Base-by-base conservation (phyloP, 2,888 invertebrate genomes). In the Horisme vitalbata region DNA sequence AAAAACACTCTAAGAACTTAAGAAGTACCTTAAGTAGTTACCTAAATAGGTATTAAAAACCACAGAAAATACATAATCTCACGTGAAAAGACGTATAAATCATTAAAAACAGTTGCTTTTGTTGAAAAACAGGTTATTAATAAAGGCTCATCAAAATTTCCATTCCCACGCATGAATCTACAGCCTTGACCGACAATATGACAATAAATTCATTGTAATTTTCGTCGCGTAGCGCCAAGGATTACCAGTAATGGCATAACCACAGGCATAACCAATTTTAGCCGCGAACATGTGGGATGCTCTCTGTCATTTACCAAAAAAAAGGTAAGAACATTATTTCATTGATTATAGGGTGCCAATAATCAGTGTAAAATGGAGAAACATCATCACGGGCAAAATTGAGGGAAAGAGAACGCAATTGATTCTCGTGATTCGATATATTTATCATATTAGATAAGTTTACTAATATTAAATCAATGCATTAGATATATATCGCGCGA, bases 161-260 rank as follows among this genome's bases (percentile, higher is more conserved):
- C 41, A 14, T 38, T 50, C 41, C 41, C 46, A 39, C 41, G 36
- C 35, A 30, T 34, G 20, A 26, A 20, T 35, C 21, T 10, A 9
- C 13, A 34, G 37, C 55, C 55, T 51, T 58, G 55, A 49, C 57
- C 52, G 15, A 55, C 13, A 52, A 36, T 39, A 12, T 9, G 11
- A 28, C 26, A 36, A 33, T 37, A 48, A 57, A 36, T 43, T 24
- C 41, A 23, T 27, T 47, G 41, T 43, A 26, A 56, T 38, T 48
- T 41, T 41, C 41, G 47, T 41, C 37, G 45, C 31, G 43, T 36
- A 24, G 5, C 24, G 55, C 55, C 66, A 65, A 68, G 68, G 69
- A 52, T 58, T 37, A 32, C 41, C 28, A 26, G 45, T 46, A 27
- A 44, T 47, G 43, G 24, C 49, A 41, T 38, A 36, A 37, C 37